Percentiles rank a stretch among this genome's conserved stretches.
Conservation (phyloP, 2,797 vertebrate genomes). For the Melanotaenia trifasciata region DNA sequence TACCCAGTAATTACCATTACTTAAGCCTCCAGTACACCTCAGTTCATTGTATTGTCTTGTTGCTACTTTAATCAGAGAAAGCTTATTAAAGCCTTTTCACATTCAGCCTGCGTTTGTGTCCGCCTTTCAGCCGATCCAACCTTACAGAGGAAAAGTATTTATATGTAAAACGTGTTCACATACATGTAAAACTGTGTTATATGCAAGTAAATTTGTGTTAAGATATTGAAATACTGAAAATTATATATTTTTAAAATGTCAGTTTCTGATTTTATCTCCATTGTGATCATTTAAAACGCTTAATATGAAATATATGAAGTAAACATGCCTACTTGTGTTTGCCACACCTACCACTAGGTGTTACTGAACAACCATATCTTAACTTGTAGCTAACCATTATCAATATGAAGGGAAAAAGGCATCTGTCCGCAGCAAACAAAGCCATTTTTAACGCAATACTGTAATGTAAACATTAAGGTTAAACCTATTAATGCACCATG, state of each 20-base stretch:
- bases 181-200: too few species aligned
- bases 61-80: too few species aligned
- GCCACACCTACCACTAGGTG: conserved; percentile 34
- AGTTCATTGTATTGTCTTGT: too few species aligned
- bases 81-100: too few species aligned
- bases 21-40: too few species aligned
- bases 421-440: not conserved
- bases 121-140: too few species aligned
- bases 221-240: not conserved
- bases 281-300: not conserved
- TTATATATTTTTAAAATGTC: not conserved
- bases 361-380: conserved; percentile 22
- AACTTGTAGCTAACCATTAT: not conserved
- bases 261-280: not conserved
- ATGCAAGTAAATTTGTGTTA: too few species aligned
- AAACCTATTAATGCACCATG: conserved; percentile 6
- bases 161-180: too few species aligned
- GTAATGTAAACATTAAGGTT: not conserved
- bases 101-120: too few species aligned
- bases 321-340: not conserved
- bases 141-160: too few species aligned
- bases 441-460: not conserved
- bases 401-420: not conserved
- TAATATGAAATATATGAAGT: not conserved
- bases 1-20: too few species aligned